phyloP scores from a whole-genome alignment of 1,140 invertebrate species.

The Holcopasites calliopsidis region DNA sequence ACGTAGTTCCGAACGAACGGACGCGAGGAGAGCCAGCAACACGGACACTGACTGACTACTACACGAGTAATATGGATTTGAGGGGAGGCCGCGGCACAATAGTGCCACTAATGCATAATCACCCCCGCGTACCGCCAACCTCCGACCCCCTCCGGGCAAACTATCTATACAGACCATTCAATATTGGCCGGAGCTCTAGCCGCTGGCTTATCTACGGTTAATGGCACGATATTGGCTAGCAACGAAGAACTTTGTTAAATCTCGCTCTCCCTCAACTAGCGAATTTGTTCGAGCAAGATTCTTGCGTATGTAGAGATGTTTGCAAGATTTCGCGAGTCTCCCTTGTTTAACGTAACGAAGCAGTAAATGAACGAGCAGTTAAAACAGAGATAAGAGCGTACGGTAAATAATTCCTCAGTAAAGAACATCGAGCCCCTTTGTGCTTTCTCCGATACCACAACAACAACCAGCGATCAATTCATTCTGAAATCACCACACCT shows the following conservation, averaged over 20 bases:
- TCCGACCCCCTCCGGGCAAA: conserved; percentile 68
- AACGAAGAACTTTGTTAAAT: conserved; percentile 58
- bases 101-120: conserved; percentile 78
- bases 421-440: too few species aligned
- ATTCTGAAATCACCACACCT: too few species aligned
- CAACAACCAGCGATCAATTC: too few species aligned
- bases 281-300: neutral
- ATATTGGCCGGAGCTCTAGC: conserved; percentile 74
- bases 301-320: too few species aligned
- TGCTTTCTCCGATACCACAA: too few species aligned
- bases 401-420: too few species aligned
- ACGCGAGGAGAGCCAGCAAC: conserved; percentile 40
- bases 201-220: conserved; percentile 74
- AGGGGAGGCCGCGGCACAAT: conserved; percentile 75
- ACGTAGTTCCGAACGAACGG: conserved; percentile 53
- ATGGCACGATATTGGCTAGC: conserved; percentile 64
- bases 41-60: conserved; percentile 76
- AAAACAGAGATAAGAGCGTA: too few species aligned
- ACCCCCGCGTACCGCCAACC: conserved; percentile 58
- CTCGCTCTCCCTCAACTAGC: conserved; percentile 7
- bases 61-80: conserved; percentile 78
- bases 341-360: too few species aligned
- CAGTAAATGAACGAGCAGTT: too few species aligned
- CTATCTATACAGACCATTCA: conserved; percentile 74
- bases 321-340: too few species aligned